phyloP scores from a whole-genome alignment of 2,888 invertebrate genomes.

The Caenorhabditis sp. region DNA sequence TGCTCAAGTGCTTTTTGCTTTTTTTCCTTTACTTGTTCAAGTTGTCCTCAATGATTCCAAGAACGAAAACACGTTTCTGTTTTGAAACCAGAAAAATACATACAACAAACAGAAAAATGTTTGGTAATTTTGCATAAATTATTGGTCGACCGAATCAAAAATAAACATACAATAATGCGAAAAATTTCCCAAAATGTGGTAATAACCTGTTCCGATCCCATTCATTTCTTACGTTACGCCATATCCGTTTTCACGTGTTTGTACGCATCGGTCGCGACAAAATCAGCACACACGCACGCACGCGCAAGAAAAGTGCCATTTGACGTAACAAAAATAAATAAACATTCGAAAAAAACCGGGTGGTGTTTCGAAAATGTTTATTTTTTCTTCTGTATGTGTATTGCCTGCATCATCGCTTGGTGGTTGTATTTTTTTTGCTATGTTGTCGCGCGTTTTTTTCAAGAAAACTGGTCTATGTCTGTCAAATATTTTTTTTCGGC shows the following conservation, averaged over 20 bases:
- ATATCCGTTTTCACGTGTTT: no score
- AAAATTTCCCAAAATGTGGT: no score
- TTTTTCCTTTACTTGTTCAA: neutral
- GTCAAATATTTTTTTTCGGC: neutral
- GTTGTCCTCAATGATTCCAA: neutral
- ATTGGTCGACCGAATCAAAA: neutral
- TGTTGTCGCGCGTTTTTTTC: slow-evolving; percentile 30
- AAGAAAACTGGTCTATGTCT: slow-evolving; percentile 43
- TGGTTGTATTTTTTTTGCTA: neutral
- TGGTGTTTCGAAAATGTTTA: slow-evolving; percentile 1
- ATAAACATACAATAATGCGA: no score
- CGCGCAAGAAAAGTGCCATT: no score
- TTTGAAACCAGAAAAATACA: neutral
- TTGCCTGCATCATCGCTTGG: neutral
- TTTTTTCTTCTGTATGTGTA: neutral
- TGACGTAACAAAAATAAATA: neutral
- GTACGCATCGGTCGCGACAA: no score
- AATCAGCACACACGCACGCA: no score
- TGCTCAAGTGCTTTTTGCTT: neutral
- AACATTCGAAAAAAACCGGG: neutral
- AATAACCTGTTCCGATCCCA: no score
- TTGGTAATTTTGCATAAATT: neutral
- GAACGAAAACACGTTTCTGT: neutral
- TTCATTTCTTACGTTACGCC: no score
- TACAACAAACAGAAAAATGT: neutral